Conservation (phyloP, 2,797 vertebrate species). For the Chromis chromis region DNA sequence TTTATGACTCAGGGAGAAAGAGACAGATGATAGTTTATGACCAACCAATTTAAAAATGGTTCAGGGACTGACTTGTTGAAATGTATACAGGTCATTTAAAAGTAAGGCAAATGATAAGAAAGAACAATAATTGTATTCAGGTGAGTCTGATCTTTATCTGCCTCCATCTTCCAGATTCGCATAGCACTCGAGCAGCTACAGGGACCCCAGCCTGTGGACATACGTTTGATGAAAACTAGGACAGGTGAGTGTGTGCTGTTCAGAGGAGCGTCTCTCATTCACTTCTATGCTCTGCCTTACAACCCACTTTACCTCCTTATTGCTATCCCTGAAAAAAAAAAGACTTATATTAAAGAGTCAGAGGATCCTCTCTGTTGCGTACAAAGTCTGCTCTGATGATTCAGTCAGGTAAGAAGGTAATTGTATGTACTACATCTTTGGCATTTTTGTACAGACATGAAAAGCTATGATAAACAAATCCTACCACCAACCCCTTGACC, state of each 20-base stretch:
- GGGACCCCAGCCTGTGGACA: conserved; percentile 94
- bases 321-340: conserved; percentile 84
- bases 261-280: conserved; percentile 53
- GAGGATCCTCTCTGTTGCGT: conserved; percentile 33
- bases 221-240: conserved; percentile 95
- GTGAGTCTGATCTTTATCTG: neutral
- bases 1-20: neutral
- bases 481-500: conserved; percentile 82
- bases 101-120: neutral
- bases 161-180: conserved; percentile 85
- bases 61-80: neutral
- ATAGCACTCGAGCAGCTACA: conserved; percentile 90
- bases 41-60: neutral
- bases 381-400: conserved; percentile 39
- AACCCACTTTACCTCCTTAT: conserved; percentile 82
- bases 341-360: conserved; percentile 43
- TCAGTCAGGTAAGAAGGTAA: conserved; percentile 59
- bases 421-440: conserved; percentile 30
- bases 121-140: neutral
- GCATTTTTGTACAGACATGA: conserved; percentile 72
- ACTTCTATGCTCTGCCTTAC: conserved; percentile 42
- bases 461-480: conserved; percentile 91
- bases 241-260: conserved; percentile 90
- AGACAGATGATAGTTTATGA: neutral
- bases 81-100: neutral